Conservation (phyloP, 2,888 invertebrate genomes). For the Drosophila tanythrix region DNA sequence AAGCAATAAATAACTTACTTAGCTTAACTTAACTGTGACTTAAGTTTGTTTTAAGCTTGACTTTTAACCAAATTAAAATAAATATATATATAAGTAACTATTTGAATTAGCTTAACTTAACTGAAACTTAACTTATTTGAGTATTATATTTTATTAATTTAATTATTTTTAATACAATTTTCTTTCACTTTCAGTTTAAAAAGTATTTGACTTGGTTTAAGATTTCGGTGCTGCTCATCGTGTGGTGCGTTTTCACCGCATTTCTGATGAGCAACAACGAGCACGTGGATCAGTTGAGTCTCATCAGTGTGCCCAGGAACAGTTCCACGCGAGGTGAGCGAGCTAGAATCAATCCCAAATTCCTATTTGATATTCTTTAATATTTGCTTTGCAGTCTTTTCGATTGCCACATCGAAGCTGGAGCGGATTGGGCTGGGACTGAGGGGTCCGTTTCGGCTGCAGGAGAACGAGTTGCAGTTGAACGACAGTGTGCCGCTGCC, state of each 20-base stretch:
- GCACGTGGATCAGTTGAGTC: constrained; percentile 87
- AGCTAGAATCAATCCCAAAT: neutral
- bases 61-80: neutral
- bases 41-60: neutral
- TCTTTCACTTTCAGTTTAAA: constrained; percentile 58
- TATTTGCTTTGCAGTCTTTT: constrained; percentile 69
- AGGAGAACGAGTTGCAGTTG: constrained; percentile 83
- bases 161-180: neutral
- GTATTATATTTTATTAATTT: neutral
- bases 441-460: constrained; percentile 87
- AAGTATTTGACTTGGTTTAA: constrained; percentile 84
- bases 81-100: neutral
- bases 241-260: constrained; percentile 89
- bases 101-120: neutral
- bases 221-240: constrained; percentile 86
- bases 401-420: constrained; percentile 80
- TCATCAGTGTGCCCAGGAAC: constrained; percentile 86
- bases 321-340: constrained; percentile 69
- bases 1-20: neutral
- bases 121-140: neutral
- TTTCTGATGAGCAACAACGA: constrained; percentile 90
- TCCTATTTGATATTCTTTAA: neutral
- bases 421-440: constrained; percentile 86
- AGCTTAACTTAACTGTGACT: neutral
- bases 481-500: constrained; percentile 66